Conservation (phyloP, 2,797 vertebrate genomes). For the Pachyuromys duprasi region DNA sequence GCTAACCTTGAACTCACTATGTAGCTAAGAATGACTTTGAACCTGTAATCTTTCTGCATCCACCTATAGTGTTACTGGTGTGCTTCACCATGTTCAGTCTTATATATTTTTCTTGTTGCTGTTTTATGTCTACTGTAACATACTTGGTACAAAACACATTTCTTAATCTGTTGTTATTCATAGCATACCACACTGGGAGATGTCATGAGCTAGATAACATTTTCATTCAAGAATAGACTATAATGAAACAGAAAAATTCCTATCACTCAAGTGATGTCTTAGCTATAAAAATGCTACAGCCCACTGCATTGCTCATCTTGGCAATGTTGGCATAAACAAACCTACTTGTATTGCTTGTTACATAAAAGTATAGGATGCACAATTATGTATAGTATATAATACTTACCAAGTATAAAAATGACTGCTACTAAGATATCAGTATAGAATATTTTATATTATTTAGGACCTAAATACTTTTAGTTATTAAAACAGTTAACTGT, state of each 20-base stretch:
- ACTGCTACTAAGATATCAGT: not conserved
- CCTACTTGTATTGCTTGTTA: not conserved
- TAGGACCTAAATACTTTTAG: not conserved
- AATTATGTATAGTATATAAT: not conserved
- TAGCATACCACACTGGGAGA: not conserved
- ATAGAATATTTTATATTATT: not conserved
- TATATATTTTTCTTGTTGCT: constrained; percentile 20
- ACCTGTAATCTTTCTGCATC: not conserved
- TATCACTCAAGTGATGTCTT: not conserved
- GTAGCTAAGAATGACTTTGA: not conserved
- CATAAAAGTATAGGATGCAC: not conserved
- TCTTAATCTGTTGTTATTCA: constrained; percentile 55
- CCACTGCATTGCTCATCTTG: not conserved
- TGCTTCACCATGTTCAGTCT: not conserved
- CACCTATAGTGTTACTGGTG: not conserved
- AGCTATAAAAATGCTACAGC: not conserved
- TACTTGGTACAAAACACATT: not conserved
- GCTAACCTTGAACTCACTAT: not conserved
- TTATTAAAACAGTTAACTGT: constrained; percentile 15
- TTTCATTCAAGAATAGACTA: not conserved
- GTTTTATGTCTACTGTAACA: not conserved
- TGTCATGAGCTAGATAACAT: not conserved
- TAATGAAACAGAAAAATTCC: not conserved
- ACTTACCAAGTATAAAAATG: not conserved
- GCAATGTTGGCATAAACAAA: constrained; percentile 27